phyloP scores from a whole-genome alignment of 1,140 invertebrate species.

The Drosophila persimilis region DNA sequence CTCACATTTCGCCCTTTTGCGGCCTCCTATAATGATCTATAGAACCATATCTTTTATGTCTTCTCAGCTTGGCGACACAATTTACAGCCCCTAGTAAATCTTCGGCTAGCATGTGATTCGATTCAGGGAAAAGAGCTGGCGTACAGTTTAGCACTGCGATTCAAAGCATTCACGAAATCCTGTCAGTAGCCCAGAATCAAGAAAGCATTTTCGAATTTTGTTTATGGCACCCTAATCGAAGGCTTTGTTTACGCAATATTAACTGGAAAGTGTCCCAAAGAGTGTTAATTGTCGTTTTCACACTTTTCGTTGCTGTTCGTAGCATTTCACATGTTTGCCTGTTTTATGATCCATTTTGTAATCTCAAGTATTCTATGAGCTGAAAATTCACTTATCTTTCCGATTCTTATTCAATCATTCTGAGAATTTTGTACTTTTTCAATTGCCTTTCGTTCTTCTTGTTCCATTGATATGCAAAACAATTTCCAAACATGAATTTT shows the following conservation, averaged over 20 bases:
- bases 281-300: conserved; percentile 15
- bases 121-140: conserved; percentile 2
- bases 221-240: conserved; percentile 41
- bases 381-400: too few species aligned
- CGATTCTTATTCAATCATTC: too few species aligned
- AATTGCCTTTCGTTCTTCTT: too few species aligned
- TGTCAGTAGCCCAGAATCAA: conserved; percentile 9
- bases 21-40: conserved; percentile 36
- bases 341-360: neutral
- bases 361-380: too few species aligned
- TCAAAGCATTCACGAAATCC: conserved; percentile 36
- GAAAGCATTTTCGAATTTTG: conserved; percentile 2
- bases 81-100: conserved; percentile 51
- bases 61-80: conserved; percentile 41
- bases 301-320: conserved; percentile 20
- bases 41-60: conserved; percentile 36
- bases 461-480: too few species aligned
- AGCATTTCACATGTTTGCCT: neutral
- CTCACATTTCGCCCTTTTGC: conserved; percentile 27
- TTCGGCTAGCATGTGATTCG: conserved; percentile 28
- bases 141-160: conserved; percentile 15
- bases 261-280: conserved; percentile 40
- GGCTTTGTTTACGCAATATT: conserved; percentile 45
- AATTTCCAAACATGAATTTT: neutral
- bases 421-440: too few species aligned